These are phyloP conservation scores for Silurus asotus DNA, from an alignment of 2,113 vertebrate genomes.

Conservation along the genomic window DNA sequence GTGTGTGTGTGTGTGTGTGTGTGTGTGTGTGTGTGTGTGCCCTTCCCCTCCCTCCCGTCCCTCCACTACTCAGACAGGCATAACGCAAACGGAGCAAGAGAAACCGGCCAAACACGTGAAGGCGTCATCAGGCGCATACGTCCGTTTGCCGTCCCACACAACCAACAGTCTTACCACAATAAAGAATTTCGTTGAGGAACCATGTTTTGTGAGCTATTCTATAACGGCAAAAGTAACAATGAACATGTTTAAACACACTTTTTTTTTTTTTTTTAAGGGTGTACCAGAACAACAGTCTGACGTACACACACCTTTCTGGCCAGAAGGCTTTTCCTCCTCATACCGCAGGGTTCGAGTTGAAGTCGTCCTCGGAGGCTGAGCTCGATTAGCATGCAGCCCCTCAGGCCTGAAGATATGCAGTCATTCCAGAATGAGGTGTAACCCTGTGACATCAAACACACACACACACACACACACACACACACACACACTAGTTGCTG, in stretches of 20 bases:
- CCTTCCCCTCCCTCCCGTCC: not conserved
- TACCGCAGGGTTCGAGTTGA: slow-evolving; percentile 91
- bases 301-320: slow-evolving; percentile 85
- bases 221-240: no score
- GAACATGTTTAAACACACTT: no score
- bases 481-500: no score
- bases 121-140: not conserved
- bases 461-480: not conserved
- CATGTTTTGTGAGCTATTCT: not conserved
- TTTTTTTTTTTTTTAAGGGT: not conserved
- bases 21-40: not conserved
- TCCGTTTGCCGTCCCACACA: not conserved
- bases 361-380: slow-evolving; percentile 89
- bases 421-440: slow-evolving; percentile 99
- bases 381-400: slow-evolving; percentile 97
- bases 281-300: not conserved
- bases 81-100: not conserved
- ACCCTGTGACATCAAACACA: slow-evolving; percentile 72
- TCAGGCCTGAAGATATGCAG: slow-evolving; percentile 95
- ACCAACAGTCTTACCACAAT: not conserved
- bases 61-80: not conserved
- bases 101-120: not conserved
- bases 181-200: not conserved
- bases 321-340: slow-evolving; percentile 93
- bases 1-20: not conserved